Conservation (phyloP, 37 sponge, comb jelly and placozoan species). For the Cliona cf. orientalis region DNA sequence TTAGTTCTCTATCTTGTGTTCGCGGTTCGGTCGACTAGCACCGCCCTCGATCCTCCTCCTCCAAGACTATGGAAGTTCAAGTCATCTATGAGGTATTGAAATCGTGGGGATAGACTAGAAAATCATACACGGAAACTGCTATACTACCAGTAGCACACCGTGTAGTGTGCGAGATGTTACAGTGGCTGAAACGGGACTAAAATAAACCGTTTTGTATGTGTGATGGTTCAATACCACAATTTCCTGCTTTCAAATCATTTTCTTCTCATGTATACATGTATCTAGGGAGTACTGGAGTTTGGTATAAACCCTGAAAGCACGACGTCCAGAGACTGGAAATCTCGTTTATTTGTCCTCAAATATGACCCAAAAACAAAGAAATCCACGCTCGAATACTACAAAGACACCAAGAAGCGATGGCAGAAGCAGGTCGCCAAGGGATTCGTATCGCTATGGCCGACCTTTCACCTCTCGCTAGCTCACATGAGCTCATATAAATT, state of each 20-base stretch:
- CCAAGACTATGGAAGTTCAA: too few relatives aligned
- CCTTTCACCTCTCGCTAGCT: constrained; percentile 53
- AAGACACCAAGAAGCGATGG: constrained; percentile 71
- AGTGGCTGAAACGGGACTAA: too few relatives aligned
- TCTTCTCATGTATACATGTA: neutral
- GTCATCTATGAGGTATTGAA: too few relatives aligned
- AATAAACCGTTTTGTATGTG: too few relatives aligned
- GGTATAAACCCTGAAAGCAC: constrained; percentile 30
- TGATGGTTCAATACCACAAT: neutral
- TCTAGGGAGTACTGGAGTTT: constrained; percentile 69
- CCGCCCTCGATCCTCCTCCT: too few relatives aligned
- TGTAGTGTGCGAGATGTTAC: too few relatives aligned
- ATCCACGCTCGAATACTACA: constrained; percentile 67
- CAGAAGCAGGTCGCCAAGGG: constrained; percentile 55
- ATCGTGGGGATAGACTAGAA: too few relatives aligned
- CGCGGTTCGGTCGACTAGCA: too few relatives aligned
- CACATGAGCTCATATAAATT: constrained; percentile 62
- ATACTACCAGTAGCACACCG: too few relatives aligned
- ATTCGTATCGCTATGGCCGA: neutral
- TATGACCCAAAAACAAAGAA: constrained; percentile 8
- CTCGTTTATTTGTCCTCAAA: constrained; percentile 64
- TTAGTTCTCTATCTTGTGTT: too few relatives aligned
- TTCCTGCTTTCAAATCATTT: neutral
- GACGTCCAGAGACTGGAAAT: constrained; percentile 64
- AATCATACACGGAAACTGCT: too few relatives aligned